phyloP scores from a whole-genome alignment of 2,113 vertebrate genomes.

The Rhipidura dahli region DNA sequence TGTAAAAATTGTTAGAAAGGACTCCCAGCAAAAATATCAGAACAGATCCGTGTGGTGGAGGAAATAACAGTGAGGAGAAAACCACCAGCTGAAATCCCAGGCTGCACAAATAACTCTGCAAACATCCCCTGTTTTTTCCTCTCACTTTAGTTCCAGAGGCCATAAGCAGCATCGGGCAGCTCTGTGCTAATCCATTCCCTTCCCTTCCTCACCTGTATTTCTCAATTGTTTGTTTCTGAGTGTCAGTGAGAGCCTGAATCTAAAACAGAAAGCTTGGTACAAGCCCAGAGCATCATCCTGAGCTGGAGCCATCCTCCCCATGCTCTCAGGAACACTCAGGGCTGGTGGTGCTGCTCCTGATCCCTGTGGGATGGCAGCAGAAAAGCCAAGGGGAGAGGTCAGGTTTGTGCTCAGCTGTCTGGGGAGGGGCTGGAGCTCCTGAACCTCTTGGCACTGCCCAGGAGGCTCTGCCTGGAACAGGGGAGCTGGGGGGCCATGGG shows the following conservation, averaged over 20 bases:
- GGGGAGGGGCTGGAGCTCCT: neutral
- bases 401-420: neutral
- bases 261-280: neutral
- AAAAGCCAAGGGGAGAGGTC: neutral
- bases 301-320: rapidly evolving
- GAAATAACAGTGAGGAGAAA: neutral
- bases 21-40: neutral
- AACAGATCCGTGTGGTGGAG: neutral
- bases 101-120: neutral
- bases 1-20: neutral
- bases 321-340: rapidly evolving
- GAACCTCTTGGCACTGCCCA: rapidly evolving
- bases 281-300: neutral
- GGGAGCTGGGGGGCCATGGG: neutral
- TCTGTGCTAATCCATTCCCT: neutral
- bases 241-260: neutral
- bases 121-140: neutral
- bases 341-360: neutral
- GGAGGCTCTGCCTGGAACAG: rapidly evolving
- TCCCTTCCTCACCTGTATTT: neutral
- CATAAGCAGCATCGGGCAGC: neutral
- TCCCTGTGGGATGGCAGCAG: neutral
- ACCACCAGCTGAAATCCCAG: neutral
- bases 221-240: neutral
- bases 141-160: neutral